Base-by-base conservation (phyloP, 2,888 invertebrate genomes). In the Busseola fusca region DNA sequence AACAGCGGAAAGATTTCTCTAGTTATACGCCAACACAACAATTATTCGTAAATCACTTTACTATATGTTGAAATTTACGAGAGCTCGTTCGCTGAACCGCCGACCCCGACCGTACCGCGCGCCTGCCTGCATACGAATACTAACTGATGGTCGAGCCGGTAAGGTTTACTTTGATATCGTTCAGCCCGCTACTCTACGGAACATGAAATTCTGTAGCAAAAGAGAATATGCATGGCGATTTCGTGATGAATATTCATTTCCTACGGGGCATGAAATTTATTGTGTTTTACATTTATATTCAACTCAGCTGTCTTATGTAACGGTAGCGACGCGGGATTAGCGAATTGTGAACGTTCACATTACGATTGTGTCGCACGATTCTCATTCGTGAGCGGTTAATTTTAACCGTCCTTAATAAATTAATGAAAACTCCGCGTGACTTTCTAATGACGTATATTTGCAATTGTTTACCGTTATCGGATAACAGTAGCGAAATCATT, bases 1-100 rank as follows among this genome's bases (percentile, higher is more conserved):
- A 94, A 94, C 94, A 95, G 95, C 95, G 95, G 95, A 95, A 95
- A 95, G 95, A 95, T 95, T 95, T 95, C 95, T 94, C 95, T 95
- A 95, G 94, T 94, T 95, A 95, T 95, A 95, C 94, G 92, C 94
- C 94, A 95, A 93, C 94, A 95, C 93, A 95, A 95, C 95, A 95
- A 95, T 95, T 95, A 95, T 95, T 95, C 95, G 95, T 95, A 95
- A 95, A 95, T 95, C 95, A 95, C 95, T 95, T 95, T 95, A 95
- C 94, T 95, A 95, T 95, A 95, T 95, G 95, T 95, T 95, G 95
- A 95, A 95, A 95, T 95, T 95, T 95, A 95, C 95, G 94, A 94
- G 93, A 93, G 89, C 88, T 88, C 87, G 90, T 87, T 85, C 85
- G 89, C 83, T 83, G 90, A 87, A 89, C 91, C 90, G 91, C 91